Evolutionary conservation across 1,140 invertebrate genomes (phyloP).

Genomic region (Sarcophaga bullata): DNA sequence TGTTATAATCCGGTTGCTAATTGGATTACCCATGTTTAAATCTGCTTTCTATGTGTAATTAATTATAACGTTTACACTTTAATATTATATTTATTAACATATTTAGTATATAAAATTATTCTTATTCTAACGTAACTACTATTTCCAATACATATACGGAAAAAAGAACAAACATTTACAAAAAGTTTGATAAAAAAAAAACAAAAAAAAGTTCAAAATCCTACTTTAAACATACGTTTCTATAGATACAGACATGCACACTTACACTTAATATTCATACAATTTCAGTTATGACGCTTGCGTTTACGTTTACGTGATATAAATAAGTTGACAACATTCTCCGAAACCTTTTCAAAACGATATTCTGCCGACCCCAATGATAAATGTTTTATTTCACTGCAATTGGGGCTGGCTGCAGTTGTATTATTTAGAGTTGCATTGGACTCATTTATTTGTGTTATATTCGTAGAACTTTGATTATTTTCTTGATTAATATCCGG

Average conservation of each 20-base stretch:
- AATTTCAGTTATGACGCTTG: conserved; percentile 13
- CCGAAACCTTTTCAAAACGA: conserved; percentile 54
- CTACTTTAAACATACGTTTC: too few species aligned
- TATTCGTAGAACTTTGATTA: conserved; percentile 20
- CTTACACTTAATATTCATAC: too few species aligned
- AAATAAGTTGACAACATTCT: conserved; percentile 44
- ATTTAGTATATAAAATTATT: too few species aligned
- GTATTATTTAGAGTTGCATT: not conserved
- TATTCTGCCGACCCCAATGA: conserved; percentile 58
- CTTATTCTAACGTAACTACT: not conserved
- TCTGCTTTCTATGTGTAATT: too few species aligned
- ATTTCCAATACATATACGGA: too few species aligned
- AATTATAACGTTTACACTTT: too few species aligned
- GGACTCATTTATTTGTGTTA: not conserved
- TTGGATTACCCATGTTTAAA: too few species aligned
- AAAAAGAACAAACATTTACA: not conserved
- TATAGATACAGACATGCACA: too few species aligned
- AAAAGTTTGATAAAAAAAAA: not conserved
- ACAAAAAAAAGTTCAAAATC: too few species aligned
- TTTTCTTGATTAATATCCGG: conserved; percentile 3
- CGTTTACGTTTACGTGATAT: conserved; percentile 48
- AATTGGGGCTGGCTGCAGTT: not conserved
- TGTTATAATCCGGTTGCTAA: too few species aligned
- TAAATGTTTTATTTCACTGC: conserved; percentile 52
- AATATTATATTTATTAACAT: too few species aligned